Evolutionary conservation across 2,797 vertebrate genomes (phyloP).

Genomic region (Protosalanx chinensis): DNA sequence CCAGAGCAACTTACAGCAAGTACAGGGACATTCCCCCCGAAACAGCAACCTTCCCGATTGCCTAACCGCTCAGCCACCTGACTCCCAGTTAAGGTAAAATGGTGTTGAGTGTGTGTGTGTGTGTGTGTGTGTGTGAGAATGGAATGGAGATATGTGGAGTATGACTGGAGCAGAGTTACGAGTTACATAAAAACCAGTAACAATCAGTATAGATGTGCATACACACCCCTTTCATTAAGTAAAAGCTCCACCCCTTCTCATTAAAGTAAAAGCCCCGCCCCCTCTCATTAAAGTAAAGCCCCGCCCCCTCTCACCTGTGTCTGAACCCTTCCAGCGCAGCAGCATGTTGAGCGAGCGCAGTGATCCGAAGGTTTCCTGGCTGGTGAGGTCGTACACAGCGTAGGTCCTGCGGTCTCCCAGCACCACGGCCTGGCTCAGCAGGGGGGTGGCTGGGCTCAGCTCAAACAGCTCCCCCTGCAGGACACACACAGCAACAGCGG

Average conservation of each 20-base stretch:
- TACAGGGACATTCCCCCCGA: too few species aligned
- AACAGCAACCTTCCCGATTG: too few species aligned
- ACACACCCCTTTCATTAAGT: not conserved
- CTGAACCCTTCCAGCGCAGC: conserved; percentile 85
- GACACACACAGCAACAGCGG: conserved; percentile 18
- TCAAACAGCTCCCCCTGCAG: conserved; percentile 86
- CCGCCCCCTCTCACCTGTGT: conserved; percentile 69
- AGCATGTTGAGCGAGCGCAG: conserved; percentile 87
- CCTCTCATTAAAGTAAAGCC: not conserved
- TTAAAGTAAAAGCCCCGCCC: not conserved
- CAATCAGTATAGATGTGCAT: too few species aligned
- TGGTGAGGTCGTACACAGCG: conserved; percentile 86
- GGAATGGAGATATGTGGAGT: too few species aligned
- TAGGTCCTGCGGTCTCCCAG: conserved; percentile 87
- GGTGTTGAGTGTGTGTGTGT: too few species aligned
- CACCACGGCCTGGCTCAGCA: conserved; percentile 77
- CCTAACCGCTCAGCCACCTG: too few species aligned
- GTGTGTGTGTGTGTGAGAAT: too few species aligned
- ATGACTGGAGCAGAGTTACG: too few species aligned
- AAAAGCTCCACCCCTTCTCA: not conserved
- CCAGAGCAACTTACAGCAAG: too few species aligned
- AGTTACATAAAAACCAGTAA: too few species aligned
- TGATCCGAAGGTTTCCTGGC: conserved; percentile 75
- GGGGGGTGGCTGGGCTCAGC: conserved; percentile 75
- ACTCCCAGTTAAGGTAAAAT: too few species aligned